Base-by-base conservation (phyloP, 1,140 invertebrate genomes). In the Streblospio benedicti region DNA sequence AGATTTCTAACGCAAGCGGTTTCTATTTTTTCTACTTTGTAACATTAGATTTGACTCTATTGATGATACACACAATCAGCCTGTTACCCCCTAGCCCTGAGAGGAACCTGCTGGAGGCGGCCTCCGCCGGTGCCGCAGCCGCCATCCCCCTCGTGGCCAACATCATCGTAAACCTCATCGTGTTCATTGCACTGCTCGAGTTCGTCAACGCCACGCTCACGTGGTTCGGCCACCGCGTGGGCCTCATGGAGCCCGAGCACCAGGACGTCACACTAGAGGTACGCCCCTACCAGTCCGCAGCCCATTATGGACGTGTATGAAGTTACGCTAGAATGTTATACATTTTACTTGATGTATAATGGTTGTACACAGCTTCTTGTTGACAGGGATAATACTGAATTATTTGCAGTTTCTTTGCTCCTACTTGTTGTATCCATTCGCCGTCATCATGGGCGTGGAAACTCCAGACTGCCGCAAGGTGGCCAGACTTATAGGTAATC, bases 191-290 rank as follows among this genome's bases (percentile, higher is more conserved):
- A 28, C 30, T 69, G 18, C 45, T 69, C 25, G 55, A 60, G 38
- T 69, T 70, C 52, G 6, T 70, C 4, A 64, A 70, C 45, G 28
- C 60, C 18, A 60, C 61, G 14, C 56, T 68, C 1, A 54, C 54
- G 6, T 70, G 67, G 65, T 62, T 70, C 41, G 68, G 67, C 12
- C 32, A 47, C 18, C 53, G 58, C 50, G 55, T 58, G 16, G 64
- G 64, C 32, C 14, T 47, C 6, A 18, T 20, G 45, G 25, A 47
- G 16, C 57, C 53, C 35, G 35, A 38, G 20, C 64, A 70, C 30
- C 68, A 64, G 6, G 66, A 66, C n/a, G 57, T 76, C 6, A 67
- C 72, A 33, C 75, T 76, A 61, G 65, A 76, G 70, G 73, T 76
- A 59, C 63, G 55, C n/a, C n/a, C n/a, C n/a, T n/a, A n/a, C n/a